These are phyloP conservation scores for Pteropus alecto DNA, from an alignment of 2,113 vertebrate genomes.

Conservation along the genomic window DNA sequence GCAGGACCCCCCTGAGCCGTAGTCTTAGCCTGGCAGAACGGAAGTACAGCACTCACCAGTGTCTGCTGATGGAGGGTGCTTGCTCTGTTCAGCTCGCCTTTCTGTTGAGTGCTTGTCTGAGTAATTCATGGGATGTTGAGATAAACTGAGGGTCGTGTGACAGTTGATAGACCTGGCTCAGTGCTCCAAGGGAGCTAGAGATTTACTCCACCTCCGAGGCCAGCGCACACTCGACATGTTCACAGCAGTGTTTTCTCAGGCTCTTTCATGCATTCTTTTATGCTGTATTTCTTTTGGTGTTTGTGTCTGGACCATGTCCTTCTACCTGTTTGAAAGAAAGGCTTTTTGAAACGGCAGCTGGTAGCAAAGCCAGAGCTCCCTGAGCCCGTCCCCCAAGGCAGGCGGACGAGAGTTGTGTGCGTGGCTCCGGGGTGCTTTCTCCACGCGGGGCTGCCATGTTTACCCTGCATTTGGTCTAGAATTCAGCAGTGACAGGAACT, in stretches of 20 bases:
- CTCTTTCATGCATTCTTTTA: neutral
- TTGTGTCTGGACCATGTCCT: neutral
- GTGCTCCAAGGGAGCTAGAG: neutral
- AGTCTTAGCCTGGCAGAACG: neutral
- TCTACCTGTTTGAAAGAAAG: neutral
- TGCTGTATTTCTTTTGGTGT: neutral
- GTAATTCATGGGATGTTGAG: neutral
- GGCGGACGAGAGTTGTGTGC: fast-evolving
- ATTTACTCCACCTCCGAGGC: neutral
- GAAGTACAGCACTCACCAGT: neutral
- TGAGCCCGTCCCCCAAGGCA: too few species aligned
- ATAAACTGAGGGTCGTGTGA: neutral
- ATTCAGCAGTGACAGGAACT: neutral
- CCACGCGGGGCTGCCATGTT: neutral
- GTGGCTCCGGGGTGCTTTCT: fast-evolving
- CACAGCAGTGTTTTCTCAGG: neutral
- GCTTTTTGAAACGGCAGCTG: neutral
- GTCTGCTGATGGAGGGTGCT: neutral
- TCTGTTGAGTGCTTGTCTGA: neutral
- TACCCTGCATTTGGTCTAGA: neutral
- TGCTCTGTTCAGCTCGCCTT: neutral
- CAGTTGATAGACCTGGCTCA: neutral
- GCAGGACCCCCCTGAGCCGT: neutral
- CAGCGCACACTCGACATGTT: neutral
- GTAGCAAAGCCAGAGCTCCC: neutral